Percentiles rank a stretch among this genome's conserved stretches.
Evolutionary conservation across 2,113 vertebrate genomes (phyloP).

Genomic region (Phalacrocorax brasilianus): DNA sequence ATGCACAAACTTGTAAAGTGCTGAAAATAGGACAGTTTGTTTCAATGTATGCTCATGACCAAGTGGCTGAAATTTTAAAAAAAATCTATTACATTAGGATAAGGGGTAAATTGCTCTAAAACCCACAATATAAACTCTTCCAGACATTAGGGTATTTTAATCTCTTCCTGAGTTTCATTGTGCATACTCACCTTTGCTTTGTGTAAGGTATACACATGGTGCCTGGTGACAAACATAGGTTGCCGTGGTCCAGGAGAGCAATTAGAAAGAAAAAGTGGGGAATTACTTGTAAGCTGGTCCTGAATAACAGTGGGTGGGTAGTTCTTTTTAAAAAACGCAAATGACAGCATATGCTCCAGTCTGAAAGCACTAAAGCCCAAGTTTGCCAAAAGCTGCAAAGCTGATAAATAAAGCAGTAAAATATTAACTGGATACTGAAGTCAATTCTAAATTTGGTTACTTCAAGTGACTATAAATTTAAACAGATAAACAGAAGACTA

Average conservation of each 20-base stretch:
- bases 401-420: neutral
- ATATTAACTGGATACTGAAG: neutral
- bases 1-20: neutral
- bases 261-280: neutral
- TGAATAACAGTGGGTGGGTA: neutral
- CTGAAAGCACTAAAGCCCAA: neutral
- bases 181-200: neutral
- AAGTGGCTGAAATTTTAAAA: neutral
- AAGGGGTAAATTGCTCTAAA: neutral
- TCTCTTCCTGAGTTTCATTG: neutral
- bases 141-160: neutral
- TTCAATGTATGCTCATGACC: neutral
- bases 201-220: neutral
- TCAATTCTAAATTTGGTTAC: neutral
- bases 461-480: slow-evolving; percentile 41
- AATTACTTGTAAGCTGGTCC: neutral
- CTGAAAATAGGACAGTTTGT: neutral
- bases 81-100: neutral
- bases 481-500: slow-evolving; percentile 33
- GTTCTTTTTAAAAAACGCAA: neutral
- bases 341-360: neutral
- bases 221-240: neutral
- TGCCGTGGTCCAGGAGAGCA: neutral
- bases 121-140: neutral
- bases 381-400: neutral